Evolutionary conservation across 1,140 invertebrate species (phyloP).

Genomic region (Zaprionus gabonicus): DNA sequence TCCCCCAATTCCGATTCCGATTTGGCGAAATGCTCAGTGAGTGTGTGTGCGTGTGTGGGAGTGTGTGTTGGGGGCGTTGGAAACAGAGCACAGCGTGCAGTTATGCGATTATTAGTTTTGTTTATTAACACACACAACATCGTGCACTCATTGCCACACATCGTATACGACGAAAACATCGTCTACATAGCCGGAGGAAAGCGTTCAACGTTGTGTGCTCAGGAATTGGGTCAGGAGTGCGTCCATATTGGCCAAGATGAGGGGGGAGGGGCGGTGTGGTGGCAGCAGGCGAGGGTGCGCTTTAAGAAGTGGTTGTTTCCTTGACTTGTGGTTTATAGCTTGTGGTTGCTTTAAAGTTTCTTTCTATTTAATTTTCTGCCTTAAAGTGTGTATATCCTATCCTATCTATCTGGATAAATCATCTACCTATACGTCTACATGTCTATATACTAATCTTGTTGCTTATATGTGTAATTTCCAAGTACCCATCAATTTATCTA

Average conservation of each 20-base stretch:
- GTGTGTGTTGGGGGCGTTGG: not conserved
- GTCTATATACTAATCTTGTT: not conserved
- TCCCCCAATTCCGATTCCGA: slow-evolving; percentile 56
- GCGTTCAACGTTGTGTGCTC: not conserved
- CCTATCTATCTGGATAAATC: not conserved
- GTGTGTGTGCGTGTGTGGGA: not conserved
- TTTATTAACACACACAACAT: slow-evolving; percentile 50
- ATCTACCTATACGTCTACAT: not conserved
- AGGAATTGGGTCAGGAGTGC: slow-evolving; percentile 2
- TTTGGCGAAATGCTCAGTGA: slow-evolving; percentile 44
- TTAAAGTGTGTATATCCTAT: not conserved
- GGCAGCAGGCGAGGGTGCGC: not conserved
- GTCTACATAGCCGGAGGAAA: not conserved
- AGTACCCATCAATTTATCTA: not conserved
- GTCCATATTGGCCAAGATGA: not conserved
- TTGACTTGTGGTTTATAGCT: not conserved
- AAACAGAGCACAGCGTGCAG: slow-evolving; percentile 19
- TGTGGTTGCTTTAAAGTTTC: no score
- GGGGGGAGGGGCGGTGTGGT: not conserved
- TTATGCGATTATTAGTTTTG: slow-evolving; percentile 66
- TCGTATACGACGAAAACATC: not conserved
- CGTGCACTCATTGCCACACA: not conserved
- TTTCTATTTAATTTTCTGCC: not conserved
- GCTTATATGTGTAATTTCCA: not conserved
- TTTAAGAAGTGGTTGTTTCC: not conserved